Evolutionary conservation across 2,113 vertebrate genomes (phyloP).

Genomic region (Ptilonorhynchus violaceus): DNA sequence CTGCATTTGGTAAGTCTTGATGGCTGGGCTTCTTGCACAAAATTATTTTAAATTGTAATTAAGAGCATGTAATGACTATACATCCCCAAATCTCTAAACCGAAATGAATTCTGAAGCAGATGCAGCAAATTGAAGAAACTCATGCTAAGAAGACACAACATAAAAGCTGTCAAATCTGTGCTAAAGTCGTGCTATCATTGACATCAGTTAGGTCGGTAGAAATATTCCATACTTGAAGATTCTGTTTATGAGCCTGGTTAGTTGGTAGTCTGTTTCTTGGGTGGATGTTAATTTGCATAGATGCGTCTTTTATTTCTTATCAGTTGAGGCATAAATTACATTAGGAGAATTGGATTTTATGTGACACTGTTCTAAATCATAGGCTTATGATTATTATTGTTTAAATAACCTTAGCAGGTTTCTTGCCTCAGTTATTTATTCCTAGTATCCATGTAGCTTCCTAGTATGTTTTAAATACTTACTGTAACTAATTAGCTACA

Average conservation of each 20-base stretch:
- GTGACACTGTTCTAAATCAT: background rate
- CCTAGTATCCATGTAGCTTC: background rate
- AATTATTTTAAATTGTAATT: background rate
- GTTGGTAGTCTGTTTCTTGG: background rate
- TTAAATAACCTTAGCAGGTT: background rate
- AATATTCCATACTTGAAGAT: background rate
- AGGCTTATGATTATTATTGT: background rate
- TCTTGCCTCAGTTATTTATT: background rate
- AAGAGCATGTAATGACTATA: background rate
- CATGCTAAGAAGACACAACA: background rate
- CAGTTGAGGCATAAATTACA: background rate
- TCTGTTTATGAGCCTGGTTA: background rate
- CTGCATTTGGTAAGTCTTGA: background rate
- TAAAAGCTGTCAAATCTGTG: background rate
- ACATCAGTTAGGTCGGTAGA: background rate
- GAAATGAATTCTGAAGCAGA: background rate
- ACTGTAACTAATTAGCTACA: background rate
- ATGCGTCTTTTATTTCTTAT: background rate
- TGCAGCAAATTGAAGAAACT: background rate
- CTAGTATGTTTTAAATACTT: background rate
- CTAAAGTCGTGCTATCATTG: background rate
- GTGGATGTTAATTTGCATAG: background rate
- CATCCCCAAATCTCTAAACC: background rate
- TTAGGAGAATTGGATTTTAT: background rate
- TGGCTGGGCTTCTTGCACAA: background rate